phyloP scores from a whole-genome alignment of 1,140 invertebrate genomes.

The Aporrectodea caliginosa region DNA sequence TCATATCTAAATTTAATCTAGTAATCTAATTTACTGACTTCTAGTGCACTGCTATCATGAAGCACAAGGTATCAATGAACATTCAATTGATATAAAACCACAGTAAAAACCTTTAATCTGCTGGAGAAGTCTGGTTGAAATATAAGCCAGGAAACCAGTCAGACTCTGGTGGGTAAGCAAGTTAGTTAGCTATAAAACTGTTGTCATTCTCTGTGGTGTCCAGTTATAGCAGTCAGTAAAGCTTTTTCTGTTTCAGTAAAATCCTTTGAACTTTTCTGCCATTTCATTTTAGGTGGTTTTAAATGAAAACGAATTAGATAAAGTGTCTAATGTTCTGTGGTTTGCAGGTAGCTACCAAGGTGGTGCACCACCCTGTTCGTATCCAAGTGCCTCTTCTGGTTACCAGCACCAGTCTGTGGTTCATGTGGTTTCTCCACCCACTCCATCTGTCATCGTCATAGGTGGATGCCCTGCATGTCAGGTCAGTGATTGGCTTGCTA shows the following conservation, averaged over 20 bases:
- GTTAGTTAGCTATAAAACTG: background rate
- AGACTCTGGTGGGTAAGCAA: too few species aligned
- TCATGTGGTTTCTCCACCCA: background rate
- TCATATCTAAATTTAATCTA: too few species aligned
- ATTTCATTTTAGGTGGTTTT: background rate
- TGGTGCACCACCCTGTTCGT: background rate
- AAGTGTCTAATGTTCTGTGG: background rate
- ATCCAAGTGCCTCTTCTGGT: background rate
- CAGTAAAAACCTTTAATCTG: too few species aligned
- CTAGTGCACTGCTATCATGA: too few species aligned
- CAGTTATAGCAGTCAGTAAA: background rate
- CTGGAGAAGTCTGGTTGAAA: too few species aligned
- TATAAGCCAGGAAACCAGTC: too few species aligned
- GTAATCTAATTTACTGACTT: too few species aligned
- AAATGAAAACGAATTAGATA: too few species aligned
- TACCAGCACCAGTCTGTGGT: background rate
- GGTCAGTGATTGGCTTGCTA: background rate
- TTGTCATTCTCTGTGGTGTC: background rate
- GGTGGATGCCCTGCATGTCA: background rate
- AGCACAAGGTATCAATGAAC: too few species aligned
- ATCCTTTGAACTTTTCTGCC: background rate
- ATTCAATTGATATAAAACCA: too few species aligned
- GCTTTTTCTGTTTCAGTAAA: background rate
- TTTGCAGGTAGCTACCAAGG: background rate
- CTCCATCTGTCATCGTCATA: background rate